Evolutionary conservation across 2,797 vertebrate species (phyloP).

Genomic region (Agapornis canus): DNA sequence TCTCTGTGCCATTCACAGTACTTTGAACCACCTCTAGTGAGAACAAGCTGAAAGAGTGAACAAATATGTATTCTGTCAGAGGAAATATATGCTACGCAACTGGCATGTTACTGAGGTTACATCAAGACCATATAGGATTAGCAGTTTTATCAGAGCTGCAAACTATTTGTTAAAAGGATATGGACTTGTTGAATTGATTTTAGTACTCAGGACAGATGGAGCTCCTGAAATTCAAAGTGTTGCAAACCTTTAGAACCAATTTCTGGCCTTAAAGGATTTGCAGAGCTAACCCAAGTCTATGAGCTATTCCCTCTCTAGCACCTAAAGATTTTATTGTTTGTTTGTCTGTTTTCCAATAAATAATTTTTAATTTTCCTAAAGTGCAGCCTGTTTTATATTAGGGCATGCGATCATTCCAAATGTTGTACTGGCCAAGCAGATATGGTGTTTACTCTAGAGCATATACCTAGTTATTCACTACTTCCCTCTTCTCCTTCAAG

Average conservation of each 20-base stretch:
- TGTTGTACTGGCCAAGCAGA: background rate
- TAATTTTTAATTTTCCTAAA: background rate
- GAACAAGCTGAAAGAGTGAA: background rate
- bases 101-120: background rate
- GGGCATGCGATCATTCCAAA: background rate
- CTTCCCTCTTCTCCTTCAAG: background rate
- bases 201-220: background rate
- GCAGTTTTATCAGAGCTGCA: background rate
- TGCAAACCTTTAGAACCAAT: background rate
- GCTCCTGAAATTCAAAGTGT: background rate
- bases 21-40: background rate
- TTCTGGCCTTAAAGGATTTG: background rate
- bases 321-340: background rate
- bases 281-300: background rate
- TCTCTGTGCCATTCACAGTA: background rate
- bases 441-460: background rate
- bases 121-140: background rate
- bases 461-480: background rate
- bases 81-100: background rate
- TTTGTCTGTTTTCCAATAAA: background rate
- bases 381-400: background rate
- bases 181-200: background rate
- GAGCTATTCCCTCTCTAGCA: background rate
- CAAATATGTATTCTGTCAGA: background rate
- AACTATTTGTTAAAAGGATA: background rate